Conservation (phyloP, 2,888 invertebrate species). For the Harmothoe impar region DNA sequence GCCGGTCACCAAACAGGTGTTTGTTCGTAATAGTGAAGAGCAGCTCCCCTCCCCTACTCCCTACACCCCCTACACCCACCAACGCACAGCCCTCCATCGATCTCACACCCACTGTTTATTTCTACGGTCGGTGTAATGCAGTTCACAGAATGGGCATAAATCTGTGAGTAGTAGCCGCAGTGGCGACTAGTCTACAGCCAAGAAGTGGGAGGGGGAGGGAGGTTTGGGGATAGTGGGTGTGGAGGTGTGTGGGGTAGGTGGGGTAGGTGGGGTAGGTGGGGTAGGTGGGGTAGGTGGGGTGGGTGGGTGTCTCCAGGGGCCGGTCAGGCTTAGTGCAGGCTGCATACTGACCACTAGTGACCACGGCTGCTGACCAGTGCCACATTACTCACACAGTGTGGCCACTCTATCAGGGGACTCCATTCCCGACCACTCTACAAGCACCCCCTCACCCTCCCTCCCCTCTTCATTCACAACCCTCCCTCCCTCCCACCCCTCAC, state of each 20-base stretch:
- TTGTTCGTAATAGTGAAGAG: slow-evolving; percentile 55
- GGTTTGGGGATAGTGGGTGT: too few relatives aligned
- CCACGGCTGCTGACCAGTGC: slow-evolving; percentile 19
- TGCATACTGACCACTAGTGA: slow-evolving; percentile 37
- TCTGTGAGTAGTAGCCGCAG: slow-evolving; percentile 7
- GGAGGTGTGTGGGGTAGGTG: too few relatives aligned
- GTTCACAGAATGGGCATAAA: background rate
- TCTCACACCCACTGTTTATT: slow-evolving; percentile 25
- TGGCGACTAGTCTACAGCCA: background rate
- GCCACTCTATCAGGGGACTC: slow-evolving; percentile 31
- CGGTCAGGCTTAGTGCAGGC: slow-evolving; percentile 13
- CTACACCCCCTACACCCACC: background rate
- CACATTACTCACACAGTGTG: slow-evolving; percentile 29
- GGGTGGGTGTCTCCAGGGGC: background rate
- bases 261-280: background rate
- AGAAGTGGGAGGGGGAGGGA: background rate
- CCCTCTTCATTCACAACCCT: too few relatives aligned
- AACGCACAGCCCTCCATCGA: background rate
- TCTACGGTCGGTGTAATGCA: background rate
- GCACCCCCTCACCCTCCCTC: background rate
- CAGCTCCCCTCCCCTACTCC: background rate
- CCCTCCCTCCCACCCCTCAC: background rate
- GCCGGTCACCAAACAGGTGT: slow-evolving; percentile 46
- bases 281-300: too few relatives aligned
- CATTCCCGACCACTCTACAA: background rate